Evolutionary conservation across 1,140 invertebrate genomes (phyloP).

Genomic region (Caenorhabditis brenneri): DNA sequence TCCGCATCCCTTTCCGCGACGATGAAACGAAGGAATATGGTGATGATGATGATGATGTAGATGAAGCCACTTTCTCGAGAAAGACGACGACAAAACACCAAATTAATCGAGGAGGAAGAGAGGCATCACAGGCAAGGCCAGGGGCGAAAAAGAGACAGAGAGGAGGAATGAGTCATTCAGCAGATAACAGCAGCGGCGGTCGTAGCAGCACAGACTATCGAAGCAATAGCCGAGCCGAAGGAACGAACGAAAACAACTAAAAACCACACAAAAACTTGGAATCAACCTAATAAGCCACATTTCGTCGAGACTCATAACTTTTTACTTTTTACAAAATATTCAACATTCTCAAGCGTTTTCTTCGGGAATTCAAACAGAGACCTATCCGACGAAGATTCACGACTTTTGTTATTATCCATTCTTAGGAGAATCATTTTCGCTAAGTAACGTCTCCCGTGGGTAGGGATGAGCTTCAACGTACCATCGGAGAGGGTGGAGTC

Average conservation of each 20-base stretch:
- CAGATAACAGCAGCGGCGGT: conserved; percentile 29
- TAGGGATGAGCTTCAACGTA: conserved; percentile 2
- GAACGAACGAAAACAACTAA: neutral
- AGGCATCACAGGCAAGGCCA: conserved; percentile 21
- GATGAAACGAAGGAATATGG: conserved; percentile 4
- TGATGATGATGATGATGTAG: conserved; percentile 22
- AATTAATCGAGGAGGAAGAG: conserved; percentile 23
- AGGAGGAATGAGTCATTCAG: conserved; percentile 15
- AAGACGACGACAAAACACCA: conserved; percentile 24
- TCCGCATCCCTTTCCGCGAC: neutral
- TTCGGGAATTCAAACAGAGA: too few species aligned
- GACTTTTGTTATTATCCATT: conserved; percentile 40
- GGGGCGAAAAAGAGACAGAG: neutral
- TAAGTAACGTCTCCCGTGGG: neutral
- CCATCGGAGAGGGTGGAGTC: neutral
- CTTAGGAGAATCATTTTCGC: conserved; percentile 19
- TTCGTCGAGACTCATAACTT: too few species aligned
- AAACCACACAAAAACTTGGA: neutral
- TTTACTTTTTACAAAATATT: too few species aligned
- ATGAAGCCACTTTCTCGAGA: conserved; percentile 35
- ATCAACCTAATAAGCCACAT: too few species aligned
- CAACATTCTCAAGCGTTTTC: too few species aligned
- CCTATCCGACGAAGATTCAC: conserved; percentile 15
- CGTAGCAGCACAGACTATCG: neutral
- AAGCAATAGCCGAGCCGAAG: neutral